These are phyloP conservation scores for Erannis defoliaria DNA, from an alignment of 2,888 invertebrate species.

Conservation along the genomic window DNA sequence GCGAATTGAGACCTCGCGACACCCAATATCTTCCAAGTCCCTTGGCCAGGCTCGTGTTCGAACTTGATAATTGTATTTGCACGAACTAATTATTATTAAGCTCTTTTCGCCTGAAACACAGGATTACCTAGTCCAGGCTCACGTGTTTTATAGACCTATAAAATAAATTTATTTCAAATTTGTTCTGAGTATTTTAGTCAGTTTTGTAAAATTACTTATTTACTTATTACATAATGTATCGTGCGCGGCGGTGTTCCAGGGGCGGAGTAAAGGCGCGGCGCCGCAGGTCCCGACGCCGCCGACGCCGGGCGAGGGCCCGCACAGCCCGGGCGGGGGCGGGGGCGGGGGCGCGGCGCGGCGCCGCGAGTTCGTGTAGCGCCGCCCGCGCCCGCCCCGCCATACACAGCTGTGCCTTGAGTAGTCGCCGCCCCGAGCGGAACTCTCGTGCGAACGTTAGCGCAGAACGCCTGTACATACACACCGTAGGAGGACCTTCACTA, in stretches of 20 bases:
- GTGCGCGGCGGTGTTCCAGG: constrained; percentile 52
- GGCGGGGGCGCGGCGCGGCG: constrained; percentile 62
- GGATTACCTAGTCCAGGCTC: too few species aligned
- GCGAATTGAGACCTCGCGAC: too few species aligned
- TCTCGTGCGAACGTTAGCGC: constrained; percentile 15
- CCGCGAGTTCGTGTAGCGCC: constrained; percentile 49
- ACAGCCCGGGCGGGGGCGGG: constrained; percentile 52
- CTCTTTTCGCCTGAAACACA: too few species aligned
- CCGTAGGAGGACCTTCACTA: constrained; percentile 2
- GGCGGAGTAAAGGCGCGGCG: constrained; percentile 75
- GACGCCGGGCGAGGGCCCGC: constrained; percentile 52
- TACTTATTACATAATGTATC: too few species aligned
- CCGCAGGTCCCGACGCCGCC: constrained; percentile 72
- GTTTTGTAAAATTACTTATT: too few species aligned
- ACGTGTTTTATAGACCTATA: too few species aligned
- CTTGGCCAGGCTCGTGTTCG: too few species aligned
- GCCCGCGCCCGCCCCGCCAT: constrained; percentile 57
- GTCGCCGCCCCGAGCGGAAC: constrained; percentile 20
- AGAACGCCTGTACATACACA: constrained; percentile 11
- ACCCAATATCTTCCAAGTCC: too few species aligned
- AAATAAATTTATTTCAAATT: too few species aligned
- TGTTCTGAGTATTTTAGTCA: too few species aligned
- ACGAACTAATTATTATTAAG: too few species aligned
- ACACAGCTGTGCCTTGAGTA: constrained; percentile 40
- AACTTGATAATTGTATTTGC: too few species aligned